Evolutionary conservation across 2,797 vertebrate species (phyloP), one percentile per base, ranked within the genome.

Genomic region (Phrynocephalus vlangalii): DNA sequence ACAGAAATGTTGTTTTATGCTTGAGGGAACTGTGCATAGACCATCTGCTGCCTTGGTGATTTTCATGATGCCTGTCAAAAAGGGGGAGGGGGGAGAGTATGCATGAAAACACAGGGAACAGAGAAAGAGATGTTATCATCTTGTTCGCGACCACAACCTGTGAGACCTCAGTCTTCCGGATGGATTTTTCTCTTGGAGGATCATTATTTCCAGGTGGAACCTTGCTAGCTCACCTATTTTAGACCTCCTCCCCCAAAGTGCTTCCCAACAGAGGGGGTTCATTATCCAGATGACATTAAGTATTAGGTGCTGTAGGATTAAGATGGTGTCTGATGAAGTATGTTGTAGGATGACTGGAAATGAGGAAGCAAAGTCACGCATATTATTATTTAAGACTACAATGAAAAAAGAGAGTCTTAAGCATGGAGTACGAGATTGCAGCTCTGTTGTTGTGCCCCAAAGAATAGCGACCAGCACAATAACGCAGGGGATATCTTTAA

Each of bases 1-100:
- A 89, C 87, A 94, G 92, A 93, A 95, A 95, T 91, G 92, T 85
- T 95, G 95, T 91, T 95, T 96, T 92, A 91, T 93, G 95, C 95
- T 96, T 94, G 89, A 95, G 94, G 95, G 94, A 95, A 77, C 91
- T 76, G 86, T 87, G 88, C 95, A 90, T 70, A 90, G 88, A 96
- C 95, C 96, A 96, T 96, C 96, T 96, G 96, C 92, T 94, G 84
- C 91, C 77, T 86, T 44, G 67, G 91, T 87, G 93, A 94, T 84
- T 95, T 94, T 95, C 94, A 85, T 33, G 91, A 95, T 78, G 93
- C 88, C 91, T 94, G 94, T 96, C 95, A 96, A 89, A 85, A 91
- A 90, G 33, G 33, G 33, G 33, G n/a, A 38, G 3, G 38, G 38
- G 38, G 38, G 38, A 0, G 3, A 52, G 56, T 15, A 78, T 6